Conservation (phyloP, 2,888 invertebrate genomes). For the Mesochorus sp. region DNA sequence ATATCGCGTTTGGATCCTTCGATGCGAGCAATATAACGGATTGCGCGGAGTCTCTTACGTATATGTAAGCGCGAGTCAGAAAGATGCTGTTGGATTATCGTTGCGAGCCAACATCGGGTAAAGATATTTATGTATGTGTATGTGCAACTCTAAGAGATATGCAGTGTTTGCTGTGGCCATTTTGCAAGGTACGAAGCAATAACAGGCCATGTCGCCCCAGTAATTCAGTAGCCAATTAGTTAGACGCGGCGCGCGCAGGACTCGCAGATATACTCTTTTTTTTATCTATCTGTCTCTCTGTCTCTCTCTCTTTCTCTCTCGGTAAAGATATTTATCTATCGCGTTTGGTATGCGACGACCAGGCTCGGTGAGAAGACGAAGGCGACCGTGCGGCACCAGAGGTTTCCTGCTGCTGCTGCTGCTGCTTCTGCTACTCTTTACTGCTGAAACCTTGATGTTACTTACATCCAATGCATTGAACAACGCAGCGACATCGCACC, state of each 20-base stretch:
- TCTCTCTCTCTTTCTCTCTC: constrained; percentile 25
- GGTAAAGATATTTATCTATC: constrained; percentile 77
- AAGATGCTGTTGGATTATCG: constrained; percentile 53
- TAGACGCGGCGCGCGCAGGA: constrained; percentile 75
- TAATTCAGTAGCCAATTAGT: constrained; percentile 81
- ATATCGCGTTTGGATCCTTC: constrained; percentile 3
- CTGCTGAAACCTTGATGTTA: constrained; percentile 25
- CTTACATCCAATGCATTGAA: constrained; percentile 20
- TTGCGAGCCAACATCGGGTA: constrained; percentile 22
- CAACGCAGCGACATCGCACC: constrained; percentile 22
- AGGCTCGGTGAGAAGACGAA: constrained; percentile 54
- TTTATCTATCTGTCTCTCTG: neutral
- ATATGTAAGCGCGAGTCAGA: constrained; percentile 11
- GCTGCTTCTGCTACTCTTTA: neutral
- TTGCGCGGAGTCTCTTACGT: constrained; percentile 26
- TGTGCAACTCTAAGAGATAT: neutral
- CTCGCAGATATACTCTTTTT: constrained; percentile 66
- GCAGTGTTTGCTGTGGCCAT: constrained; percentile 24
- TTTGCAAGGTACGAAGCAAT: constrained; percentile 75
- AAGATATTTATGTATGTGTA: constrained; percentile 22
- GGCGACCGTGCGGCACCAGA: constrained; percentile 36
- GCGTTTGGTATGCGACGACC: constrained; percentile 59
- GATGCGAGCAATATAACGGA: constrained; percentile 27
- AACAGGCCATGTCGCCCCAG: constrained; percentile 77
- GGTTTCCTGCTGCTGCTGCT: constrained; percentile 17